phyloP scores from a whole-genome alignment of 1,140 invertebrate genomes.

The Drosophila equinoxialis region DNA sequence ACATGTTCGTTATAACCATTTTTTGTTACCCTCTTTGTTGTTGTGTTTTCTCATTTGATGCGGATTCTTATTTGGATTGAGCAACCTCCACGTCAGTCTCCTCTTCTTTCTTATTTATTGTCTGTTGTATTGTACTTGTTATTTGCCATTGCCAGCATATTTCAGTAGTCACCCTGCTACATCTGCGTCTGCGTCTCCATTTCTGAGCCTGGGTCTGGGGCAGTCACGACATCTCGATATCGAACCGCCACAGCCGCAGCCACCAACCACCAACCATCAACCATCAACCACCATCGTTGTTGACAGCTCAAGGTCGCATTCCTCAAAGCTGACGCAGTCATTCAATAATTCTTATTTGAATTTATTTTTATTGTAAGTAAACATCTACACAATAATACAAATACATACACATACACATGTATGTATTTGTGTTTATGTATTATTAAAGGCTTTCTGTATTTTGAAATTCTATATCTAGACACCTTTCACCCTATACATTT shows the following conservation, averaged over 20 bases:
- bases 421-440: neutral
- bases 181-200: neutral
- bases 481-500: neutral
- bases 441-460: neutral
- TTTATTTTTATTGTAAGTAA: constrained; percentile 19
- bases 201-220: constrained; percentile 22
- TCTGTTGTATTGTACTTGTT: constrained; percentile 15
- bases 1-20: neutral
- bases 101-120: constrained; percentile 15
- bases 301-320: constrained; percentile 65
- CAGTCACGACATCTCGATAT: constrained; percentile 56
- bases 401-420: neutral
- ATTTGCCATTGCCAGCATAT: constrained; percentile 21
- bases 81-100: constrained; percentile 5
- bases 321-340: constrained; percentile 52
- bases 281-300: constrained; percentile 3
- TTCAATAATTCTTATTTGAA: constrained; percentile 56
- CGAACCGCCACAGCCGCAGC: constrained; percentile 17
- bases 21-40: neutral
- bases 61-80: constrained; percentile 11
- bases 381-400: neutral
- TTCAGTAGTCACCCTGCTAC: constrained; percentile 19
- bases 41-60: constrained; percentile 7
- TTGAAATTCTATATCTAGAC: neutral
- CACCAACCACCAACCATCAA: neutral